phyloP scores from a whole-genome alignment of 2,113 vertebrate species.

The Lampris incognitus region DNA sequence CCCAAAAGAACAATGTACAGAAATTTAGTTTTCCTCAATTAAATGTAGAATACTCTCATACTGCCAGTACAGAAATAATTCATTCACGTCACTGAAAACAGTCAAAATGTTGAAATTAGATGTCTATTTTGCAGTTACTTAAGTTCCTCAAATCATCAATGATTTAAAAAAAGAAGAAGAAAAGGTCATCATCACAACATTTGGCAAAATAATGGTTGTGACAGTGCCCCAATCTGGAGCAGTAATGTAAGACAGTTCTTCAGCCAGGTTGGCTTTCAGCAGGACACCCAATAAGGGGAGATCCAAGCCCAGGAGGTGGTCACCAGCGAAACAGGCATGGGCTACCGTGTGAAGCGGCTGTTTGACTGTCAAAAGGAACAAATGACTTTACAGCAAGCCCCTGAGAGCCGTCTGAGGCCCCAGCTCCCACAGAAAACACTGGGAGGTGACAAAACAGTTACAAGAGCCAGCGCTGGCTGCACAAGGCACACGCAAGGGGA shows the following conservation, averaged over 20 bases:
- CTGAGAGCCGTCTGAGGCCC: constrained; percentile 24
- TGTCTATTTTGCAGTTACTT: too few relatives aligned
- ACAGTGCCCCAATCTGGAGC: neutral
- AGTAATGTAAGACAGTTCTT: neutral
- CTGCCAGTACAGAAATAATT: too few relatives aligned
- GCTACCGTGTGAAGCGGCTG: constrained; percentile 55
- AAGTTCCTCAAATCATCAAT: too few relatives aligned
- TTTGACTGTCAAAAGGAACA: constrained; percentile 62
- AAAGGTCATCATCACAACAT: neutral
- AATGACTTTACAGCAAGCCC: constrained; percentile 56
- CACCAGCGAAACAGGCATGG: constrained; percentile 46
- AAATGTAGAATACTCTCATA: too few relatives aligned
- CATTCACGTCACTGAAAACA: too few relatives aligned
- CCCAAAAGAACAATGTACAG: too few relatives aligned
- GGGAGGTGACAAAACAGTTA: constrained; percentile 4
- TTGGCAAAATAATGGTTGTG: neutral
- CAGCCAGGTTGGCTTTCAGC: neutral
- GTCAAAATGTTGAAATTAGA: too few relatives aligned
- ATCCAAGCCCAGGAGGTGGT: constrained; percentile 22
- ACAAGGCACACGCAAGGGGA: constrained; percentile 46
- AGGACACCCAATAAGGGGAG: neutral
- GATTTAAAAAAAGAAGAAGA: too few relatives aligned
- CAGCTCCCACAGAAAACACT: constrained; percentile 48
- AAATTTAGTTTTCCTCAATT: too few relatives aligned
- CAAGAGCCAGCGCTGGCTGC: constrained; percentile 41